Evolutionary conservation across 2,888 invertebrate genomes (phyloP), one percentile per base, ranked within the genome.

Genomic region (Synanthedon vespiformis): DNA sequence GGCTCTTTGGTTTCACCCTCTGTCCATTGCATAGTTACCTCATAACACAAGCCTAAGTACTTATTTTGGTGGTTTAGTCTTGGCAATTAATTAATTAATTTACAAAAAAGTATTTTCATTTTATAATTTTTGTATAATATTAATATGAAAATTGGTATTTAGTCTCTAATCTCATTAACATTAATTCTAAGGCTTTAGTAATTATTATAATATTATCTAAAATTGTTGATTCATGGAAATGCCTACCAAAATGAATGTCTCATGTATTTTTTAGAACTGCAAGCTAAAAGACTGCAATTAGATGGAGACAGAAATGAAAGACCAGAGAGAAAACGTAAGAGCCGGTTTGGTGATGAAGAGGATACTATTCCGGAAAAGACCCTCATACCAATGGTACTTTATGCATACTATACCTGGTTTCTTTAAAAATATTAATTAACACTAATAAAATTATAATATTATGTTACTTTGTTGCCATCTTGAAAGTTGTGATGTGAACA

Each of bases 231-330:
- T 34, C 8, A 22, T 5, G 5, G 22, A 22, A 22, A 22, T 22
- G 22, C n/a, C n/a, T n/a, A n/a, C n/a, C n/a, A n/a, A n/a, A n/a
- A n/a, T n/a, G n/a, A n/a, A n/a, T 8, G 34, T 34, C 10, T 34
- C 8, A 34, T 10, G 10, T 34, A 34, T 10, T 34, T 71, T 72
- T 52, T 60, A 89, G 90, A 94, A 75, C 76, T 94, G 64, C 89
- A 92, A 62, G 94, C 94, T 16, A 91, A 93, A 90, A 58, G 94
- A 67, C 58, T 90, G 88, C 66, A 92, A 89, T 70, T 92, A 88
- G 81, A 92, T 91, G 68, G 86, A 62, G 91, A 93, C 54, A 80
- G 90, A 67, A 80, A 81, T 58, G 91, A 90, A 58, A 88, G 90
- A 58, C 80, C 89, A 67, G 91, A 90, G 51, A 89, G 90, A 59